Conservation (phyloP, 2,113 vertebrate genomes). For the Calonectris borealis region DNA sequence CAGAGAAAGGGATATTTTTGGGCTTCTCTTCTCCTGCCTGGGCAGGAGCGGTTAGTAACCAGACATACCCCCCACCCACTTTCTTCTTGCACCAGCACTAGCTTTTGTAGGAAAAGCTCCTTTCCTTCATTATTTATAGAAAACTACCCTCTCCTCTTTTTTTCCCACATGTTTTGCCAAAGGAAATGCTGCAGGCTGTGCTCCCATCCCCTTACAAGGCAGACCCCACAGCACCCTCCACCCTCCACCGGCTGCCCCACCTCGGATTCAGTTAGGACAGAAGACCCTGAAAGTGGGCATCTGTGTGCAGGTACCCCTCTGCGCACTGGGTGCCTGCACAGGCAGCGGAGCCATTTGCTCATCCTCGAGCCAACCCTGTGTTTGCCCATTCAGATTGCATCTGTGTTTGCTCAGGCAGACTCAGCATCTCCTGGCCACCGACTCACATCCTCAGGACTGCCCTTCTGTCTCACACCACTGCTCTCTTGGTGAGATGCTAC, state of each 20-base stretch:
- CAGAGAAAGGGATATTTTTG: background rate
- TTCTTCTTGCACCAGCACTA: background rate
- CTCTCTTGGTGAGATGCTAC: background rate
- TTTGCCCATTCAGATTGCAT: background rate
- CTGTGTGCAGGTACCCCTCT: accelerated
- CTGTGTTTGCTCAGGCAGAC: accelerated
- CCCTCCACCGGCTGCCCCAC: background rate
- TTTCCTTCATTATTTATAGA: background rate
- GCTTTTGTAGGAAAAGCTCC: background rate
- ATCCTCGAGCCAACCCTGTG: accelerated
- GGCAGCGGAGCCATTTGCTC: background rate
- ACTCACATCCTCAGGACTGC: too few relatives aligned
- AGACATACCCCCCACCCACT: background rate
- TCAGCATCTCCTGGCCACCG: accelerated
- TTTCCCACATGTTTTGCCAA: background rate
- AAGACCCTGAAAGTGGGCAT: background rate
- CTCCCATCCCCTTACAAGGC: background rate
- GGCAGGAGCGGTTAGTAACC: background rate
- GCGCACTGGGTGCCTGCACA: background rate
- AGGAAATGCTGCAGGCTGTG: background rate
- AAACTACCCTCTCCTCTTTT: background rate
- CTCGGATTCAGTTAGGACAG: background rate
- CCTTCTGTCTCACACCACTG: background rate
- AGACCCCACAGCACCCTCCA: accelerated
- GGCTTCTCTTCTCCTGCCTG: background rate